phyloP scores from a whole-genome alignment of 1,140 invertebrate genomes.

The Schlechtendalia chinensis region DNA sequence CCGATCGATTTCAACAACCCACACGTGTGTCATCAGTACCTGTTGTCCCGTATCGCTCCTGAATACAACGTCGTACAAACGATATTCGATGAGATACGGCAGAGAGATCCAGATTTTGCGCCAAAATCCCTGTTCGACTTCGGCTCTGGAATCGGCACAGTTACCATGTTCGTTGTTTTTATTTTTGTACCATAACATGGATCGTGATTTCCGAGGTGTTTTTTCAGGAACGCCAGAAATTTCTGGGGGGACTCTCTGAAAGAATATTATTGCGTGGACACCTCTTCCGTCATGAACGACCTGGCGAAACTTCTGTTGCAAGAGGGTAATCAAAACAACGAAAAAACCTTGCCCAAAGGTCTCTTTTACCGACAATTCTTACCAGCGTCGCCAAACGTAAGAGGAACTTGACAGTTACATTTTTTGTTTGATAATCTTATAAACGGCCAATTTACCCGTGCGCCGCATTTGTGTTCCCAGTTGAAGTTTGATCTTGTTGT shows the following conservation, averaged over 20 bases:
- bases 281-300: conserved; percentile 76
- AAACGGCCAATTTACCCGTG: conserved; percentile 44
- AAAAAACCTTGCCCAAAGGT: conserved; percentile 60
- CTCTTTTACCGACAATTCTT: conserved; percentile 79
- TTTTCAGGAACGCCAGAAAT: conserved; percentile 68
- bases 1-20: conserved; percentile 67
- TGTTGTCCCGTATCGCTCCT: conserved; percentile 65
- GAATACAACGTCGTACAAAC: conserved; percentile 73
- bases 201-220: not conserved
- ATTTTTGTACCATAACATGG: too few relatives aligned
- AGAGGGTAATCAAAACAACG: conserved; percentile 61
- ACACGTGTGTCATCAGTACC: conserved; percentile 66
- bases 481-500: conserved; percentile 76
- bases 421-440: not conserved
- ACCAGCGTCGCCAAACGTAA: conserved; percentile 65
- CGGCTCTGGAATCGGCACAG: conserved; percentile 84
- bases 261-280: conserved; percentile 82
- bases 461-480: conserved; percentile 59
- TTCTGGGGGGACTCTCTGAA: conserved; percentile 70
- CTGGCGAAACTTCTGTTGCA: conserved; percentile 70
- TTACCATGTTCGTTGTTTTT: conserved; percentile 57
- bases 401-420: conserved; percentile 45
- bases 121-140: conserved; percentile 83
- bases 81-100: conserved; percentile 73
- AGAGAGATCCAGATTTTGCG: conserved; percentile 65